Evolutionary conservation across 1,140 invertebrate species (phyloP).

Genomic region (Pachypsylla venusta): DNA sequence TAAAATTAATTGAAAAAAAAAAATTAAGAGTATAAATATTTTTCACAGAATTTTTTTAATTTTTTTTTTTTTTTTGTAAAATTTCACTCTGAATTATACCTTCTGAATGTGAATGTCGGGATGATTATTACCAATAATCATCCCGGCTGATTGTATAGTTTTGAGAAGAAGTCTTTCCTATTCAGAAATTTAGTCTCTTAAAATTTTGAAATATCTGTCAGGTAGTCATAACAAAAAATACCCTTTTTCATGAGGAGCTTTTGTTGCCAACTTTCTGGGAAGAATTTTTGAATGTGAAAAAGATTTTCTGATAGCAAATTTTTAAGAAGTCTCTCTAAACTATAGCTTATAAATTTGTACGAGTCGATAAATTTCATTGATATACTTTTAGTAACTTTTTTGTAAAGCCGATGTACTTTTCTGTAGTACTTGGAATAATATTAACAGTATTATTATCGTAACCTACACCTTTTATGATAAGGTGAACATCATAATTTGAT

Average conservation of each 20-base stretch:
- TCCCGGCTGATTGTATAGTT: neutral
- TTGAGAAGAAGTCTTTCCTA: neutral
- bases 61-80: too few species aligned
- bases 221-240: neutral
- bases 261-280: neutral
- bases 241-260: neutral
- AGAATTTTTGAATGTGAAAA: neutral
- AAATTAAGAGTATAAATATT: too few species aligned
- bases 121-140: too few species aligned
- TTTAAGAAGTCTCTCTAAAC: neutral
- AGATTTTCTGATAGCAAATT: neutral
- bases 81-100: too few species aligned
- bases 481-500: neutral
- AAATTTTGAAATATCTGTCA: neutral
- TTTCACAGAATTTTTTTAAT: too few species aligned
- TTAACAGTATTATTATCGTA: neutral
- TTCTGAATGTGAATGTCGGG: too few species aligned
- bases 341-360: neutral
- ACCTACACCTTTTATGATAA: neutral
- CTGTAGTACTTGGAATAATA: neutral
- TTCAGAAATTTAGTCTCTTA: neutral
- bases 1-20: too few species aligned
- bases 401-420: slow-evolving; percentile 2
- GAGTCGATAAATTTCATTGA: neutral
- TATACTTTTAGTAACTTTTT: neutral